Conservation (phyloP, 2,797 vertebrate genomes). For the Enteromius unitaeniatus region DNA sequence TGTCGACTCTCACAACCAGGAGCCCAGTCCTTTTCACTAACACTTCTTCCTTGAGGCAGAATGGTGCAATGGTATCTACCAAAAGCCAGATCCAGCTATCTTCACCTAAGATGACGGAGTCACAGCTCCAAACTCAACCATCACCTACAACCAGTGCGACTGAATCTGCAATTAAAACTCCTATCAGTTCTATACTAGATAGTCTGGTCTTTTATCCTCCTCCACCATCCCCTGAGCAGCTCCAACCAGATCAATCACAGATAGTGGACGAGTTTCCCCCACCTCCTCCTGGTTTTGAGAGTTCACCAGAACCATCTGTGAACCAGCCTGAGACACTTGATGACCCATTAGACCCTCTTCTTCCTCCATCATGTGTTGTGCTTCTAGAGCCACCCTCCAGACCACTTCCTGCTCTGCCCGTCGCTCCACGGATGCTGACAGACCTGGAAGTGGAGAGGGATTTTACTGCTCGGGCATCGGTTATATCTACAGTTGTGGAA, state of each 20-base stretch:
- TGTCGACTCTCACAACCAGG: not conserved
- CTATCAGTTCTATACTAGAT: conserved; percentile 34
- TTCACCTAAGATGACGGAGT: not conserved
- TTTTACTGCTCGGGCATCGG: not conserved
- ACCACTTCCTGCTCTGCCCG: conserved; percentile 37
- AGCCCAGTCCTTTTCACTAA: conserved; percentile 1
- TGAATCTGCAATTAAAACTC: not conserved
- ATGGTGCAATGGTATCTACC: conserved; percentile 35
- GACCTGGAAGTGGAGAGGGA: conserved; percentile 12
- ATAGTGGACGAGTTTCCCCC: not conserved
- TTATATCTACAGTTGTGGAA: conserved; percentile 28
- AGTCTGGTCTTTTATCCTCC: conserved; percentile 48
- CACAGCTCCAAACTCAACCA: not conserved
- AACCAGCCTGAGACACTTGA: not conserved
- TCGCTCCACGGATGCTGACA: not conserved
- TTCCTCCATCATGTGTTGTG: not conserved
- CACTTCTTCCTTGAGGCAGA: not conserved
- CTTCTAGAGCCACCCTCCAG: conserved; percentile 24
- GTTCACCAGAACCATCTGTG: not conserved
- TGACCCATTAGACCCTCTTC: not conserved
- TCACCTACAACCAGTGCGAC: not conserved
- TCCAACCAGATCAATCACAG: not conserved
- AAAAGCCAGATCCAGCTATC: conserved; percentile 18
- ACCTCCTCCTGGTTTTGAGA: not conserved
- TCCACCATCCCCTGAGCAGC: not conserved